Conservation (phyloP, 2,113 vertebrate genomes). For the Grammomys dolichurus region DNA sequence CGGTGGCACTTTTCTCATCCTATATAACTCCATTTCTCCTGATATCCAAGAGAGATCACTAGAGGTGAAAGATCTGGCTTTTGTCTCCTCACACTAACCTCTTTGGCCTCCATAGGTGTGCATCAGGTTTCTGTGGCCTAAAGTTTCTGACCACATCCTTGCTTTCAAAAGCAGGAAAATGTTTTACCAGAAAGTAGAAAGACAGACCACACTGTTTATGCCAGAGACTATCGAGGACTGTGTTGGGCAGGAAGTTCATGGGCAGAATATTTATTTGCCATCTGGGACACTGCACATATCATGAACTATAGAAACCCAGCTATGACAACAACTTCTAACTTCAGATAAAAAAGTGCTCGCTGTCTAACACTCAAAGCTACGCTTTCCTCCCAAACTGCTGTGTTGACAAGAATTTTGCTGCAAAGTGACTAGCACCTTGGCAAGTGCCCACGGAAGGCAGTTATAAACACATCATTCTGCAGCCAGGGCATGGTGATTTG, state of each 20-base stretch:
- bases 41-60: constrained; percentile 20
- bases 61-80: constrained; percentile 11
- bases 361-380: constrained; percentile 52
- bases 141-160: constrained; percentile 78
- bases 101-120: constrained; percentile 50
- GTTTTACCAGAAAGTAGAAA: constrained; percentile 66
- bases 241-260: constrained; percentile 54
- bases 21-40: background rate
- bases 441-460: background rate
- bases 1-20: background rate
- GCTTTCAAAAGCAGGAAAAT: constrained; percentile 82
- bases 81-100: constrained; percentile 27
- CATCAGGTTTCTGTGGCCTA: constrained; percentile 67
- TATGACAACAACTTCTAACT: constrained; percentile 58
- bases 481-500: constrained; percentile 19
- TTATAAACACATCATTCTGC: constrained; percentile 51
- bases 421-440: constrained; percentile 51
- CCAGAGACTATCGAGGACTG: constrained; percentile 34
- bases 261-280: constrained; percentile 69
- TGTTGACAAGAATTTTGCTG: constrained; percentile 55
- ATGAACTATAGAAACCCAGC: constrained; percentile 47
- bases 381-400: constrained; percentile 51
- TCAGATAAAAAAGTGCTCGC: constrained; percentile 50
- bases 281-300: background rate
- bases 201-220: background rate